phyloP scores from a whole-genome alignment of 2,113 vertebrate species.

The Haemorhous mexicanus region DNA sequence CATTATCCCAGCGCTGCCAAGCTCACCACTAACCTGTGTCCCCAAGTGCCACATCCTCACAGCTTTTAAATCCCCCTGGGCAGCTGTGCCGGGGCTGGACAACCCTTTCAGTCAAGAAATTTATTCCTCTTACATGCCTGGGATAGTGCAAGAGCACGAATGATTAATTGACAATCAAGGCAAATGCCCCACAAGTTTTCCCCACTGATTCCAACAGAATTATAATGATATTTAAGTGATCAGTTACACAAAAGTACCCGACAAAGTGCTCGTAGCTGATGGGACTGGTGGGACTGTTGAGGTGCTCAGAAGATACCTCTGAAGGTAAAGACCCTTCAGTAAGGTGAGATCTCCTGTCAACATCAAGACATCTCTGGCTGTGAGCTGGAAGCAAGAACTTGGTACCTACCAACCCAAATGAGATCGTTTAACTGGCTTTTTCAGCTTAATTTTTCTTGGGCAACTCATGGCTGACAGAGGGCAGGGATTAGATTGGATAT shows the following conservation, averaged over 20 bases:
- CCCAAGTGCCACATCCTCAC: neutral
- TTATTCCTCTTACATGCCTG: neutral
- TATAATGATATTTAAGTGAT: accelerated
- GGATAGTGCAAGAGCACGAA: accelerated
- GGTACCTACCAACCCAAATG: neutral
- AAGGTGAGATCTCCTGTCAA: neutral
- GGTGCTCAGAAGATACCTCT: neutral
- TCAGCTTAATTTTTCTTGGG: neutral
- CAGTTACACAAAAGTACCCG: neutral
- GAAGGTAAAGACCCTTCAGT: neutral
- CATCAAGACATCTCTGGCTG: neutral
- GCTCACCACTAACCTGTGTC: too few species aligned
- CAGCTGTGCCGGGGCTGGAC: neutral
- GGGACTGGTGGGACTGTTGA: neutral
- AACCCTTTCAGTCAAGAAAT: neutral
- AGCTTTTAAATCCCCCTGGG: neutral
- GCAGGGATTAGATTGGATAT: neutral
- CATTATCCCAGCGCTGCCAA: neutral
- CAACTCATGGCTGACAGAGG: neutral
- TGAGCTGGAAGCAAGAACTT: neutral
- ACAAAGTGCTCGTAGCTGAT: accelerated
- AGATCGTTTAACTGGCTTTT: neutral
- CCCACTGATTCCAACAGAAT: neutral
- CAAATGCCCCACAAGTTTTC: neutral
- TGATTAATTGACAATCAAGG: neutral